phyloP scores from a whole-genome alignment of 2,113 vertebrate species.

The Elgaria multicarinata region DNA sequence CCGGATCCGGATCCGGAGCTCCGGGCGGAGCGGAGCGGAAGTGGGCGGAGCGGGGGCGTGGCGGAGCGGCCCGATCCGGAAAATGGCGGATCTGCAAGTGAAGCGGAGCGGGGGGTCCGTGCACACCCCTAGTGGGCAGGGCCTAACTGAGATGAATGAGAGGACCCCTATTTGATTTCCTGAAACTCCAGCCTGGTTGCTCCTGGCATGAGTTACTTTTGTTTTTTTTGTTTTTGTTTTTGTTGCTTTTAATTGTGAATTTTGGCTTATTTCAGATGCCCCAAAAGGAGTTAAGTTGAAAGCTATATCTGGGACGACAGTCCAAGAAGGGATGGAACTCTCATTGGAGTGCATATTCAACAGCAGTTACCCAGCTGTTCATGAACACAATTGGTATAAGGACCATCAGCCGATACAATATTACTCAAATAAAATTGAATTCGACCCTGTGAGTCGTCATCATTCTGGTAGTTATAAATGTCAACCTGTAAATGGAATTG shows the following conservation, averaged over 20 bases:
- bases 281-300: background rate
- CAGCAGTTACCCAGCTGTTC: background rate
- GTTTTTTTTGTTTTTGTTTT: background rate
- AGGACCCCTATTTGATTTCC: background rate
- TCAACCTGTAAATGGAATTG: accelerated
- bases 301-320: background rate
- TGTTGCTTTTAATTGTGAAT: background rate
- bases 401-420: accelerated
- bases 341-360: background rate
- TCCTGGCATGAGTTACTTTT: too few species aligned
- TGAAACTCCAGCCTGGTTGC: background rate
- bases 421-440: accelerated
- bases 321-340: background rate
- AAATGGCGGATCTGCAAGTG: too few species aligned
- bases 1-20: too few species aligned
- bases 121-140: too few species aligned
- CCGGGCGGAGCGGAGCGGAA: too few species aligned
- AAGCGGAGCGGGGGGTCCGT: too few species aligned
- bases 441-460: background rate
- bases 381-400: background rate
- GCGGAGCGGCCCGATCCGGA: too few species aligned
- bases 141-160: background rate
- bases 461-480: background rate
- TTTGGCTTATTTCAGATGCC: background rate
- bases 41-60: too few species aligned